phyloP scores from a whole-genome alignment of 2,888 invertebrate genomes.

The Hofmannophila pseudospretella region DNA sequence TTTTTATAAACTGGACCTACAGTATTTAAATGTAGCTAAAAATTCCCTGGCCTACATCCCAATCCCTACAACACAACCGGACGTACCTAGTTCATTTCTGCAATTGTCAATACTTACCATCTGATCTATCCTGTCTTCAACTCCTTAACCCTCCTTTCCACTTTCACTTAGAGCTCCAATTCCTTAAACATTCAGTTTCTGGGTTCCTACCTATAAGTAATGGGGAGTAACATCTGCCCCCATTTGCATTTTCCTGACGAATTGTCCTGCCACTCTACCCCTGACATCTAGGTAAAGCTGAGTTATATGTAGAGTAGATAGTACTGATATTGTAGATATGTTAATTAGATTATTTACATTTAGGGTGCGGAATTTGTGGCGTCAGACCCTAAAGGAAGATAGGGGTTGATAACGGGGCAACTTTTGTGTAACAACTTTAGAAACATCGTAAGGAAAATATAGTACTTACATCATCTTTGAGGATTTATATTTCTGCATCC shows the following conservation, averaged over 20 bases:
- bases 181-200: neutral
- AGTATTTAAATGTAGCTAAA: too few species aligned
- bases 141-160: neutral
- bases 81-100: conserved; percentile 1
- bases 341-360: too few species aligned
- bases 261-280: conserved; percentile 42
- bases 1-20: too few species aligned
- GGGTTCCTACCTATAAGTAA: neutral
- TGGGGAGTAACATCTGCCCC: conserved; percentile 34
- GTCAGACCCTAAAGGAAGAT: too few species aligned
- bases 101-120: neutral
- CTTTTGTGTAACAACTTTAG: too few species aligned
- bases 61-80: neutral
- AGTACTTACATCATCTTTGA: too few species aligned
- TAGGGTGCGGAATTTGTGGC: too few species aligned
- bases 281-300: neutral
- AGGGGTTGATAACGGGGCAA: too few species aligned
- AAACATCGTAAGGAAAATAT: too few species aligned
- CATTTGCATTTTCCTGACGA: conserved; percentile 45
- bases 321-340: conserved; percentile 11
- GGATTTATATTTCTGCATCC: too few species aligned
- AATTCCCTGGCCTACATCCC: neutral
- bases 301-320: conserved; percentile 11
- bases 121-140: neutral
- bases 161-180: neutral